These are phyloP conservation scores for Polypedilum vanderplanki DNA, from an alignment of 1,140 invertebrate genomes.

Conservation along the genomic window DNA sequence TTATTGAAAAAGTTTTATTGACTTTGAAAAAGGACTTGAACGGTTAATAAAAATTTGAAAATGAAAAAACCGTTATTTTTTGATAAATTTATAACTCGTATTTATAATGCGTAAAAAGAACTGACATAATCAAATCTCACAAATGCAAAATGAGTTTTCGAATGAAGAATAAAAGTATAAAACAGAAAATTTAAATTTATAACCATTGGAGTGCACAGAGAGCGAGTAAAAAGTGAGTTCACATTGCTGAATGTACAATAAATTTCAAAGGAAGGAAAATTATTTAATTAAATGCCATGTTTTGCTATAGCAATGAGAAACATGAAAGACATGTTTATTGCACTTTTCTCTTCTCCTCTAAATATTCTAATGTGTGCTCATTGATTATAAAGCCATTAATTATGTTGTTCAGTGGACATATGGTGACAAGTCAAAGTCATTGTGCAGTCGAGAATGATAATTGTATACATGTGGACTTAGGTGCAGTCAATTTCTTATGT, in stretches of 20 bases:
- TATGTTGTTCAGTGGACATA: not conserved
- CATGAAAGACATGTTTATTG: not conserved
- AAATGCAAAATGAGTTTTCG: no score
- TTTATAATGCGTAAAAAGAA: no score
- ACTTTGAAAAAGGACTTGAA: no score
- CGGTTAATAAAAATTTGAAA: no score
- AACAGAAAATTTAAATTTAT: no score
- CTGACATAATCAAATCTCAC: no score
- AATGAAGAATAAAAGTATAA: no score
- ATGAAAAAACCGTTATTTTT: no score
- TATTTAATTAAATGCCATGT: conserved; percentile 19
- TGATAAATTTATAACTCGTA: no score
- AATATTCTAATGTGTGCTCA: conserved; percentile 5
- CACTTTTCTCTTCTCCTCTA: not conserved
- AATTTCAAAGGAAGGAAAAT: not conserved
- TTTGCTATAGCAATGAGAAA: not conserved
- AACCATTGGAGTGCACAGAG: no score
- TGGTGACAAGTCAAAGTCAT: conserved; percentile 25
- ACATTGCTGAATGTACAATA: not conserved
- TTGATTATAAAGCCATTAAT: conserved; percentile 24
- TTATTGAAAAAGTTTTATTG: no score
- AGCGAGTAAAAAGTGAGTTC: no score
- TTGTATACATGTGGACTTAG: not conserved
- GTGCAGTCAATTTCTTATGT: conserved; percentile 1
- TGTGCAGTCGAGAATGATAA: conserved; percentile 7